phyloP scores from a whole-genome alignment of 2,113 vertebrate genomes.

The Pluvianellus socialis region DNA sequence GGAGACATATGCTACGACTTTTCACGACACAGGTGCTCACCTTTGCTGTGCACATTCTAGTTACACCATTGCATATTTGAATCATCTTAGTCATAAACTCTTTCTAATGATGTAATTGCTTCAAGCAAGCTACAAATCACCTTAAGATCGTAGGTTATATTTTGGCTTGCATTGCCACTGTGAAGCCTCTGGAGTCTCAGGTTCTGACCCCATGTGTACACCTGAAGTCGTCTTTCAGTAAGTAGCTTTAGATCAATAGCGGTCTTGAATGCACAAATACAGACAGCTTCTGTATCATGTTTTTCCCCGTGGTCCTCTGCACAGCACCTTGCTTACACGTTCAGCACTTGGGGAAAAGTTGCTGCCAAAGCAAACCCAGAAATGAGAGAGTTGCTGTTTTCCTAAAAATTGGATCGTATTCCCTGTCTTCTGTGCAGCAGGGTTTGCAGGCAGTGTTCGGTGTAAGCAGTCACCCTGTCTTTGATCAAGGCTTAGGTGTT shows the following conservation, averaged over 20 bases:
- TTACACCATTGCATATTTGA: neutral
- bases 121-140: neutral
- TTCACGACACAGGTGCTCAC: neutral
- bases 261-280: neutral
- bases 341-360: neutral
- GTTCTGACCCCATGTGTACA: neutral
- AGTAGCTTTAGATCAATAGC: neutral
- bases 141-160: neutral
- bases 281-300: rapidly evolving
- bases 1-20: neutral
- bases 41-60: neutral
- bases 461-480: neutral
- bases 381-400: neutral
- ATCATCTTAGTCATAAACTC: neutral
- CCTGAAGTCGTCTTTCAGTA: neutral
- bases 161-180: neutral
- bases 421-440: neutral
- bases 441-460: neutral
- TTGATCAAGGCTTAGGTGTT: neutral
- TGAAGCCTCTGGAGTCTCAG: neutral
- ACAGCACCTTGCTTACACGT: neutral
- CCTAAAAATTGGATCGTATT: neutral
- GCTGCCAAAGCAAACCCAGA: neutral
- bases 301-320: neutral
- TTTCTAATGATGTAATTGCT: neutral